These are phyloP conservation scores for Argopecten irradians DNA, from an alignment of 1,140 invertebrate genomes.

Conservation along the genomic window DNA sequence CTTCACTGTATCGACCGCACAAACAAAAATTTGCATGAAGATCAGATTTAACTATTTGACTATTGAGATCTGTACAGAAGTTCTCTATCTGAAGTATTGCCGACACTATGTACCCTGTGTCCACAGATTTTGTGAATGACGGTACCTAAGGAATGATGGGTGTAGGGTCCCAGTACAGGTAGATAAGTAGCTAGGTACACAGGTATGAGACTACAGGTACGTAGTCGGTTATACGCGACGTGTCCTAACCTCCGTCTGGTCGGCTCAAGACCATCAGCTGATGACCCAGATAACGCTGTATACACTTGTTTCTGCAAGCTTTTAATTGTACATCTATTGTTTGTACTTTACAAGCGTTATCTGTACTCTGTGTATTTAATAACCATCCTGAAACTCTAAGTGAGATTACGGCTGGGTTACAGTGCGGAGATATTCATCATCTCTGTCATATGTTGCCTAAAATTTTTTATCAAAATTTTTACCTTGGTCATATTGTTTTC, in stretches of 20 bases:
- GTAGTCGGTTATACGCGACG: background rate
- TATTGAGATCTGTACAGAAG: background rate
- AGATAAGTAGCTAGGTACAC: background rate
- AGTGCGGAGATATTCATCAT: background rate
- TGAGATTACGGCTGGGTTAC: background rate
- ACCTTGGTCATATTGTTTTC: background rate
- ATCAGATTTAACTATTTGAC: background rate
- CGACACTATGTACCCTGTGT: background rate
- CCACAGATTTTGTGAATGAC: background rate
- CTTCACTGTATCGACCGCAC: background rate
- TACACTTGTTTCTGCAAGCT: background rate
- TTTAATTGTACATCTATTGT: background rate
- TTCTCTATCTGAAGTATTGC: background rate
- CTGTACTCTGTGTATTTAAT: no score
- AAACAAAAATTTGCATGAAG: background rate
- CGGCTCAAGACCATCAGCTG: background rate
- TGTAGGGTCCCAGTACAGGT: background rate
- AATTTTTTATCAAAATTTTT: background rate
- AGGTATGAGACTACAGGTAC: background rate
- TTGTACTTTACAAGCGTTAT: no score
- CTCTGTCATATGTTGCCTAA: background rate
- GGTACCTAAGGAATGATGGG: slow-evolving; percentile 7
- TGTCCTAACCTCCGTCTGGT: background rate
- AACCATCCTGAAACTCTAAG: background rate
- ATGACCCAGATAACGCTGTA: background rate